Percentiles rank a stretch among this genome's conserved stretches.
These are phyloP conservation scores for Lithobates sylvaticus DNA, from an alignment of 2,797 vertebrate genomes.

Conservation along the genomic window DNA sequence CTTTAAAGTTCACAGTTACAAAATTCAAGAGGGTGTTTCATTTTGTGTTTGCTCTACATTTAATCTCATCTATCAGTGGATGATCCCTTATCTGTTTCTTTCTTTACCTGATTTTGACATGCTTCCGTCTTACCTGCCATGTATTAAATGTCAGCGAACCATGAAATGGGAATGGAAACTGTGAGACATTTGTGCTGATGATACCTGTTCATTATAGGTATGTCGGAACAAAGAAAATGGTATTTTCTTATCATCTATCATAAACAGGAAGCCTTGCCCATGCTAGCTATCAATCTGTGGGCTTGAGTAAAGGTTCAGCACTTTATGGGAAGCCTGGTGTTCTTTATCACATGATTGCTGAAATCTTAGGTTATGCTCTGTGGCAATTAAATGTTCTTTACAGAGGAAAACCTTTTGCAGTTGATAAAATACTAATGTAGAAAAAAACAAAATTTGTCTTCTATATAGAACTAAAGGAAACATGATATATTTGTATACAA, in stretches of 20 bases:
- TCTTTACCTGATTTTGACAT: conserved; percentile 47
- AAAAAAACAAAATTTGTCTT: too few relatives aligned
- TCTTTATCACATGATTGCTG: conserved; percentile 3
- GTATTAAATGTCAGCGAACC: conserved; percentile 55
- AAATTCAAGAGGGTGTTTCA: conserved; percentile 16
- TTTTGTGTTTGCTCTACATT: conserved; percentile 43
- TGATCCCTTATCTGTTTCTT: conserved; percentile 52
- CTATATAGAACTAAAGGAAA: too few relatives aligned
- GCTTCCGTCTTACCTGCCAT: conserved; percentile 45
- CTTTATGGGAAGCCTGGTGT: not conserved
- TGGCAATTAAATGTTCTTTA: not conserved
- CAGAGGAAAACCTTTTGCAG: not conserved
- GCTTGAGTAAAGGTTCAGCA: conserved; percentile 1
- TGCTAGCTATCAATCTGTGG: conserved; percentile 27
- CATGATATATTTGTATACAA: too few relatives aligned
- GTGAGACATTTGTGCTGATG: conserved; percentile 29
- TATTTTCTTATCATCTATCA: conserved; percentile 47
- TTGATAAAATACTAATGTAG: too few relatives aligned
- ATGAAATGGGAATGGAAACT: conserved; percentile 49
- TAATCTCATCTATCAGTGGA: conserved; percentile 50
- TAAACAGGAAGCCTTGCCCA: conserved; percentile 31
- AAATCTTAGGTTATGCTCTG: not conserved
- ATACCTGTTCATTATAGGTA: conserved; percentile 42
- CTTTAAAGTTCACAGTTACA: conserved; percentile 1
- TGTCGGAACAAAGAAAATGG: conserved; percentile 30